Percentiles rank a stretch among this genome's conserved stretches.
Conservation (phyloP, 35 echinoderm and acorn worm species). For the Anneissia japonica region DNA sequence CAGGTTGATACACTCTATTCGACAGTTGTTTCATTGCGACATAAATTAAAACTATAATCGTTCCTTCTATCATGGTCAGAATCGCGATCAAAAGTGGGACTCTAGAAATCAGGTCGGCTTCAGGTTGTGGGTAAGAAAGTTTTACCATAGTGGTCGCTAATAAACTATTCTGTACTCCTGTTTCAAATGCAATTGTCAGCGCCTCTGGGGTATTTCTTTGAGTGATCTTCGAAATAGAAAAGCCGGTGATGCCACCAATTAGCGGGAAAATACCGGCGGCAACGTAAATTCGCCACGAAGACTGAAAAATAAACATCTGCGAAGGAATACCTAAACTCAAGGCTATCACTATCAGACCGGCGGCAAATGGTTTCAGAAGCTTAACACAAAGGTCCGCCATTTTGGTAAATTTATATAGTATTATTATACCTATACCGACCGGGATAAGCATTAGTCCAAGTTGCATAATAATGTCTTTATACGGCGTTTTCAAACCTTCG, state of each 20-base stretch:
- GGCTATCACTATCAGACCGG: constrained; percentile 36
- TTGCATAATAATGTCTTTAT: constrained; percentile 10
- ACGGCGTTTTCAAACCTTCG: constrained; percentile 15
- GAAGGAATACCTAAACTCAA: constrained; percentile 29
- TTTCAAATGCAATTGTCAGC: constrained; percentile 45
- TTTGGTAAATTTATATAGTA: not conserved
- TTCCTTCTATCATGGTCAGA: constrained; percentile 39
- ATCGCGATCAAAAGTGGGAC: constrained; percentile 38
- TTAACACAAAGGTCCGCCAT: constrained; percentile 22
- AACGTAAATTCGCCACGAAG: constrained; percentile 5
- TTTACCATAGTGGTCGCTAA: constrained; percentile 31
- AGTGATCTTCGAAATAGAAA: constrained; percentile 11
- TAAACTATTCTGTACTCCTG: constrained; percentile 46
- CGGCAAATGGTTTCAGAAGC: constrained; percentile 33
- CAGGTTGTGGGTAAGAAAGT: constrained; percentile 39
- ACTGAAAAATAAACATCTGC: constrained; percentile 26
- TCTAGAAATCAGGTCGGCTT: constrained; percentile 30
- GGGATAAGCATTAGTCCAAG: constrained; percentile 41
- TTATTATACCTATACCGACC: constrained; percentile 35
- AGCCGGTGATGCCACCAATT: constrained; percentile 26
- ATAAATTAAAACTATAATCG: constrained; percentile 13
- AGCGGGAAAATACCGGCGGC: constrained; percentile 26
- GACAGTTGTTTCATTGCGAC: not conserved
- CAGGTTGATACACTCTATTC: not conserved
- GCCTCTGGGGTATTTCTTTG: constrained; percentile 26